Evolutionary conservation across 2,113 vertebrate genomes (phyloP).

Genomic region (Raphicerus campestris): DNA sequence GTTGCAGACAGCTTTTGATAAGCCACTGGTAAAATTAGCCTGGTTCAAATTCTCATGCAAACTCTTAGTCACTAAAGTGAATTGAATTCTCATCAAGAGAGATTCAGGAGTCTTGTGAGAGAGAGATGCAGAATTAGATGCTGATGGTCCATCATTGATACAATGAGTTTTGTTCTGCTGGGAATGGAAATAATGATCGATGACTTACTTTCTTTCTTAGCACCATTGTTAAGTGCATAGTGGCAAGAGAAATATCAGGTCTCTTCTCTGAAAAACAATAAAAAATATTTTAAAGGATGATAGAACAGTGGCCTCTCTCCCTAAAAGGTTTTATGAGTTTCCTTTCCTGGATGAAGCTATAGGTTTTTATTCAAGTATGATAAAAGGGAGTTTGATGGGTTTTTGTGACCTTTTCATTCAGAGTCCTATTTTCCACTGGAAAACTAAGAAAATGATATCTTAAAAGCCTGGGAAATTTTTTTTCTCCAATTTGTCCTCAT

Average conservation of each 20-base stretch:
- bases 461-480: conserved; percentile 5
- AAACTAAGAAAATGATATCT: conserved; percentile 54
- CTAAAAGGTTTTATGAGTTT: conserved; percentile 28
- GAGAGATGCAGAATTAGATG: not conserved
- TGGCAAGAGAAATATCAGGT: not conserved
- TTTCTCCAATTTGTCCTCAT: conserved; percentile 24
- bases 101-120: not conserved
- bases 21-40: not conserved
- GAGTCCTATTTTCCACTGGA: conserved; percentile 67
- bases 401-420: conserved; percentile 64
- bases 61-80: not conserved
- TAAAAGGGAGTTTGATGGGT: conserved; percentile 51
- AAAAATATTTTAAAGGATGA: conserved; percentile 21
- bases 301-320: not conserved
- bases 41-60: not conserved
- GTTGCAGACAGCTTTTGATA: not conserved
- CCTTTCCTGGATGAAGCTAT: conserved; percentile 31
- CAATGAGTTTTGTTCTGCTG: not conserved
- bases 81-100: not conserved
- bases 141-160: not conserved
- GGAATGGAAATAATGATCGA: not conserved
- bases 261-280: conserved; percentile 1
- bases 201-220: not conserved
- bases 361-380: conserved; percentile 51
- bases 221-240: not conserved